Evolutionary conservation across 2,797 vertebrate species (phyloP).

Genomic region (Tinamus major): DNA sequence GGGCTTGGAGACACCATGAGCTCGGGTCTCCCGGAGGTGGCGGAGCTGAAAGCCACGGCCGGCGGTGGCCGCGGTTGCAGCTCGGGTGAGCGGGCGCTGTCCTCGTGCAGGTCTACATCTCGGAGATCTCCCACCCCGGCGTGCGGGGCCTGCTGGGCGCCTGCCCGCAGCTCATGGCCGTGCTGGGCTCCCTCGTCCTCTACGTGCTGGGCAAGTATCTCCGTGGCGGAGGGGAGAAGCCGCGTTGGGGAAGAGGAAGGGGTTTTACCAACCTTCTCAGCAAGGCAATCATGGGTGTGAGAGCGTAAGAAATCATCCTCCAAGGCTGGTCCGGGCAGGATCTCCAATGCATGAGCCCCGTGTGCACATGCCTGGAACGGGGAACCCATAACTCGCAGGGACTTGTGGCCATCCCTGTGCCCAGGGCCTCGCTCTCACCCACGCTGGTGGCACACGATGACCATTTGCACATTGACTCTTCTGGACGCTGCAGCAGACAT

Average conservation of each 20-base stretch:
- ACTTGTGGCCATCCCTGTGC: rapidly evolving
- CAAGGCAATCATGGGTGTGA: neutral
- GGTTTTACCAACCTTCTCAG: neutral
- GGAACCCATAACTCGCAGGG: rapidly evolving
- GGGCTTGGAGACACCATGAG: neutral
- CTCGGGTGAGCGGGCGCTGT: rapidly evolving
- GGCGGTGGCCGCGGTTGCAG: rapidly evolving
- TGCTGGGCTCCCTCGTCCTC: constrained; percentile 89
- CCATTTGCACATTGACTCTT: too few species aligned
- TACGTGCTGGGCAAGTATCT: constrained; percentile 86
- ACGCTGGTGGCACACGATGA: rapidly evolving
- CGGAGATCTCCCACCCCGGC: constrained; percentile 89
- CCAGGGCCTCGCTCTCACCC: rapidly evolving
- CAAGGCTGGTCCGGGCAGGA: neutral
- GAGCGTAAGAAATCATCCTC: neutral
- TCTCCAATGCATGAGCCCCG: rapidly evolving
- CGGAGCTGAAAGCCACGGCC: neutral
- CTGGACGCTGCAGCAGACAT: neutral
- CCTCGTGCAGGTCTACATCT: constrained; percentile 90
- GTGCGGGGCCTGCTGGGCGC: constrained; percentile 90
- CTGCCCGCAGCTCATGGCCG: constrained; percentile 93
- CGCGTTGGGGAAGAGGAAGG: neutral
- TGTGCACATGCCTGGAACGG: neutral
- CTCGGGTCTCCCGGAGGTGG: rapidly evolving
- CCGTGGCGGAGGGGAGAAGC: rapidly evolving